A percentile compares a stretch with the other conserved stretches of the same genome.
These are phyloP conservation scores for Todiramphus chloris DNA, from an alignment of 2,113 vertebrate species.

Conservation along the genomic window DNA sequence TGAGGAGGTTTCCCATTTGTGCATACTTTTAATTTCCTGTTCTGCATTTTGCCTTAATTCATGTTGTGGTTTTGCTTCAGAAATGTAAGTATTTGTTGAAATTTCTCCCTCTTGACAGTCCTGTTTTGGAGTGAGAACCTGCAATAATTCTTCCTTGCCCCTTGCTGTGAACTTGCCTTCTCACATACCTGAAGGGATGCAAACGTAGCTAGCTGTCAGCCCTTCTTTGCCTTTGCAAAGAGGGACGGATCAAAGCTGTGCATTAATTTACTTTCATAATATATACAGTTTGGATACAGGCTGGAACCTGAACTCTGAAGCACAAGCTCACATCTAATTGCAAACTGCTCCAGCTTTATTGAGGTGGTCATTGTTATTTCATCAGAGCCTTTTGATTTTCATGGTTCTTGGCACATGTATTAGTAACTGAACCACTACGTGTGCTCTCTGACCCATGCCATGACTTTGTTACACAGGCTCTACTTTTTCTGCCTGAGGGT, in stretches of 20 bases:
- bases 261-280: neutral
- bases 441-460: neutral
- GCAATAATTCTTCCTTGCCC: neutral
- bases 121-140: neutral
- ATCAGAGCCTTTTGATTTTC: slow-evolving; percentile 1
- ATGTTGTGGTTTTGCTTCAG: neutral
- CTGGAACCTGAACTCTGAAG: neutral
- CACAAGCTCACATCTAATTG: neutral
- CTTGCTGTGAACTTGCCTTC: neutral
- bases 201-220: neutral
- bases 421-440: neutral
- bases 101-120: neutral
- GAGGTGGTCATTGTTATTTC: neutral
- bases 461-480: neutral
- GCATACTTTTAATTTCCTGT: neutral
- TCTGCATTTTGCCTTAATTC: neutral
- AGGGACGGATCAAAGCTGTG: neutral
- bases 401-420: neutral
- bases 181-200: neutral
- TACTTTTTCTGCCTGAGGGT: neutral
- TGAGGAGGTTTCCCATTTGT: neutral
- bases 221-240: neutral
- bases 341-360: neutral
- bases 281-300: neutral
- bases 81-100: neutral